Conservation (phyloP, 2,113 vertebrate species). For the Pygoscelis antarcticus region DNA sequence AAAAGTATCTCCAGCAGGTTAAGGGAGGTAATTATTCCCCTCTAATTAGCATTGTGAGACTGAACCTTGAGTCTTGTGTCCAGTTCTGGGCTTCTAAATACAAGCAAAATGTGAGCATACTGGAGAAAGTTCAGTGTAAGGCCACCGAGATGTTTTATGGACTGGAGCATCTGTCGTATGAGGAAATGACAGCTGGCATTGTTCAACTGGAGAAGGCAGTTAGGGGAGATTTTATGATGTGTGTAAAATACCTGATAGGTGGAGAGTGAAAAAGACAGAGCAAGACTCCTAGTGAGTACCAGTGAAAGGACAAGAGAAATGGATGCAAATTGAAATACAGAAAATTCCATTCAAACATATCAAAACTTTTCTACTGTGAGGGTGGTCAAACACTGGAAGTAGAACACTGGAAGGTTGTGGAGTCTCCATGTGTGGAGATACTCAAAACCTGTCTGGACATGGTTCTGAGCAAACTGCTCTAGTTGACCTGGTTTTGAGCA, state of each 20-base stretch:
- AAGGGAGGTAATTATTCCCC: background rate
- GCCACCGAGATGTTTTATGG: background rate
- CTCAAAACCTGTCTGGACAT: background rate
- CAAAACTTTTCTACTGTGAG: background rate
- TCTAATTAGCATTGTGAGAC: background rate
- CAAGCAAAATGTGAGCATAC: background rate
- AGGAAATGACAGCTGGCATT: background rate
- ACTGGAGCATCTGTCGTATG: background rate
- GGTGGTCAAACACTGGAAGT: background rate
- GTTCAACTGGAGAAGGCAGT: background rate
- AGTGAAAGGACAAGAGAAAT: background rate
- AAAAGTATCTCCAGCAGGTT: background rate
- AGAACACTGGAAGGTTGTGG: background rate
- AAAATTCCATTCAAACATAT: background rate
- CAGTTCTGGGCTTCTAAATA: background rate
- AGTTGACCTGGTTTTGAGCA: background rate
- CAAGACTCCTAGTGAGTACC: background rate
- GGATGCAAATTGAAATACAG: background rate
- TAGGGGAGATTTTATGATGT: background rate
- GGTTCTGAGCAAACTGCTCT: background rate
- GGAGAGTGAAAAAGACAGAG: background rate
- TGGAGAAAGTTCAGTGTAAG: background rate
- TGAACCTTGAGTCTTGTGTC: background rate
- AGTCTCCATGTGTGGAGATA: background rate
- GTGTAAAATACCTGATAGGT: background rate